Evolutionary conservation across 2,888 invertebrate species (phyloP), one percentile per base, ranked within the genome.

Genomic region (Cyrtodaria siliqua): DNA sequence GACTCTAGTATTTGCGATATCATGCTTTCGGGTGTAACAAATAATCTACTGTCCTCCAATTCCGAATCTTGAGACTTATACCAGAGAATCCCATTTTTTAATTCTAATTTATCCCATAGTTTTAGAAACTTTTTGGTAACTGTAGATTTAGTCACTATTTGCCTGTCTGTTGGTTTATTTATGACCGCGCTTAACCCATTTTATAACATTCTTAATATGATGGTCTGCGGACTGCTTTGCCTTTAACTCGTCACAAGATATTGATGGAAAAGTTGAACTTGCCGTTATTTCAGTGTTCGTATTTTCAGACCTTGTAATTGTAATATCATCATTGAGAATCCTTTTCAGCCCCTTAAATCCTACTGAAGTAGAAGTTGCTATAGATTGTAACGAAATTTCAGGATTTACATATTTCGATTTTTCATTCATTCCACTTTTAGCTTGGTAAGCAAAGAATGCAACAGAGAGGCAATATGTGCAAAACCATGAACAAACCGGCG

Each of bases 401-500:
- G n/a, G n/a, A 38, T 16, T 38, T 38, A 12, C 16, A 16, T 29
- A 27, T 18, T 18, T 23, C 24, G 29, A n/a, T 26, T 20, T 1
- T 20, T 52, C 23, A 18, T 49, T 23, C 40, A 40, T 23, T 18
- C 26, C 23, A 18, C 23, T 20, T 60, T 38, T 29, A 20, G 12
- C 23, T 60, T 52, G 14, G 42, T 52, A 24, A 56, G 14, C 38
- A 53, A 24, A 40, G 33, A 20, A 33, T 62, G 62, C n/a, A 62
- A 50, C 24, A 53, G 63, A n/a, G 63, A 38, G 27, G 63, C 56
- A 38, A 38, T 38, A 16, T 16, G 9, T 12, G 40, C 40, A 38
- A 38, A 38, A 12, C 40, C 40, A 8, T 38, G 8, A 12, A 38
- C 40, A 55, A 56, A 64, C 12, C 64, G 23, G 3, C 64, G 1